Evolutionary conservation across 2,888 invertebrate species (phyloP).

Genomic region (Ormyrus rosae): DNA sequence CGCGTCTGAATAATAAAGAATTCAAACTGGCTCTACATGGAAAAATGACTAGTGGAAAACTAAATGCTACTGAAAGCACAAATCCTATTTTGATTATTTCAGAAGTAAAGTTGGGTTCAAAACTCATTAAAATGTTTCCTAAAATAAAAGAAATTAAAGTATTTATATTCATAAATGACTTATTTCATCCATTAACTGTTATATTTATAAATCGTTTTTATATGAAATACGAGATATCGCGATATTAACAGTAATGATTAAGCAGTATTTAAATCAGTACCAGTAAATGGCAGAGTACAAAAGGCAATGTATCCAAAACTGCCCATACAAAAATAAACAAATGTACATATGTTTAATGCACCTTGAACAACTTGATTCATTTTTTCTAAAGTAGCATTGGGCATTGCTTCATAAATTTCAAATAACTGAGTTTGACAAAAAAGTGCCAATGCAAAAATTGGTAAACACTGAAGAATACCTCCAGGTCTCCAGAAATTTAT

Average conservation of each 20-base stretch:
- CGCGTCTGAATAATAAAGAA: constrained; percentile 85
- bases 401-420: constrained; percentile 93
- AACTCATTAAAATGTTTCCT: constrained; percentile 94
- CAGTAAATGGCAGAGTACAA: constrained; percentile 85
- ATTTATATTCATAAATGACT: constrained; percentile 29
- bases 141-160: constrained; percentile 62
- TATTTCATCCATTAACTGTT: neutral
- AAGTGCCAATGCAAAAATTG: constrained; percentile 97
- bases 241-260: neutral
- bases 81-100: constrained; percentile 96
- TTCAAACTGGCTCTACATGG: constrained; percentile 96
- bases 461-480: constrained; percentile 93
- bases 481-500: constrained; percentile 89
- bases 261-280: constrained; percentile 70
- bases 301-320: constrained; percentile 96
- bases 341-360: constrained; percentile 93
- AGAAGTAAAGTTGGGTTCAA: constrained; percentile 88
- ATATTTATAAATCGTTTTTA: no score
- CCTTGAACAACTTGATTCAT: constrained; percentile 92
- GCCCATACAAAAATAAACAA: constrained; percentile 93
- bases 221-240: no score
- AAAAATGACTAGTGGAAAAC: constrained; percentile 97
- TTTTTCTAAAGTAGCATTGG: constrained; percentile 90
- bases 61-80: constrained; percentile 95
- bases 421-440: constrained; percentile 98